Evolutionary conservation across 2,113 vertebrate genomes (phyloP), one percentile per base, ranked within the genome.

Genomic region (Pseudopipra pipra): DNA sequence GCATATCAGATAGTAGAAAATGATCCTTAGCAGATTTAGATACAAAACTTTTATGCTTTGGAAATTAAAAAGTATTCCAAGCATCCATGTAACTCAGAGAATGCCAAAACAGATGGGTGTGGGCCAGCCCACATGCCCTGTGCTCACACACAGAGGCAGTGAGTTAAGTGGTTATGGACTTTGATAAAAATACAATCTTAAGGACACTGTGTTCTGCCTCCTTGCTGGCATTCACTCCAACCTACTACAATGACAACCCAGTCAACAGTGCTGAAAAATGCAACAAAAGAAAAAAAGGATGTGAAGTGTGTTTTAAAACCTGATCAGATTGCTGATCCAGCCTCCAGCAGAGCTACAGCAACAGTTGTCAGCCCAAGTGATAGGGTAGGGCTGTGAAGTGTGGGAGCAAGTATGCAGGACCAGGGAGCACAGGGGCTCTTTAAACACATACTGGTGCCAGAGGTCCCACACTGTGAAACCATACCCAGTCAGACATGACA

Each of bases 341-440:
- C 24, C 68, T 80, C 68, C 68, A 84, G 88, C 76, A 92, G 52
- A 74, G 65, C 61, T 67, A 47, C 30, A 90, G 68, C 66, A 97
- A 88, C 90, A 97, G 94, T 81, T 97, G 96, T 94, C 88, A 95
- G 92, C 37, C 75, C 61, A 80, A 97, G 31, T 63, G 75, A 41
- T 7, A 90, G 79, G 88, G 86, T 14, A 86, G 89, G 86, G 65
- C 92, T 86, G 80, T 44, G 21, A 66, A 92, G 90, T 52, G 94
- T 95, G 68, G 96, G 95, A 95, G 92, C 55, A 90, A 85, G 65
- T 89, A 97, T 93, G 95, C 83, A 77, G 61, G 51, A 74, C 75
- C 54, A 86, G 73, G 47, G 68, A 52, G 59, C 59, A 76, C 24
- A 39, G 61, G 11, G 78, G 58, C 79, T 92, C 49, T 73, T 47